A percentile compares a stretch with the other conserved stretches of the same genome.
Conservation (phyloP, 1,140 invertebrate genomes). For the Propsilocerus akamusi region DNA sequence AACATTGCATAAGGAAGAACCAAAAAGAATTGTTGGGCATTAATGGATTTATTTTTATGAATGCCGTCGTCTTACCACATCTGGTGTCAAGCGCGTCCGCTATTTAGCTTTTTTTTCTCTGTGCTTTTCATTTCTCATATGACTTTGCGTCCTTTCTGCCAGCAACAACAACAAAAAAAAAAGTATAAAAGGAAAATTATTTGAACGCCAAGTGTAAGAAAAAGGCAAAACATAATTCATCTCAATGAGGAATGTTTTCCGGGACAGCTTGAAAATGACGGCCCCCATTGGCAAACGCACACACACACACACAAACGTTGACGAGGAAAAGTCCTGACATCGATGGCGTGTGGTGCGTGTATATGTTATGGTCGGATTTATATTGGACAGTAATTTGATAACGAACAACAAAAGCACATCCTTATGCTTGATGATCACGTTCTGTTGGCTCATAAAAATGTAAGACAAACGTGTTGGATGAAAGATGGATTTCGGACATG, state of each 20-base stretch:
- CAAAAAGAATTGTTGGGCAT: too few relatives aligned
- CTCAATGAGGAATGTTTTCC: too few relatives aligned
- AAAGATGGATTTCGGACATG: background rate
- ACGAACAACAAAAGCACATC: background rate
- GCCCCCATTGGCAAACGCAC: too few relatives aligned
- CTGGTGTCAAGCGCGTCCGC: conserved; percentile 1
- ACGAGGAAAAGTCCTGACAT: background rate
- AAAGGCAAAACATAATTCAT: background rate
- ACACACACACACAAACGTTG: background rate
- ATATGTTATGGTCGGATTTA: background rate
- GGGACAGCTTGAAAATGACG: background rate
- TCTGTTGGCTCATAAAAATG: background rate
- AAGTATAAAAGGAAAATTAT: background rate
- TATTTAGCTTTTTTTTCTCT: background rate
- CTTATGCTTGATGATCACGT: background rate
- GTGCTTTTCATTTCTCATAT: too few relatives aligned
- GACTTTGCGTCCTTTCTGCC: too few relatives aligned
- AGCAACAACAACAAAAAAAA: too few relatives aligned
- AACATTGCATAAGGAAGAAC: too few relatives aligned
- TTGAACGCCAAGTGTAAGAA: background rate
- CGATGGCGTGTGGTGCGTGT: background rate
- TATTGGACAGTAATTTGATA: conserved; percentile 3
- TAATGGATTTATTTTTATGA: conserved; percentile 2
- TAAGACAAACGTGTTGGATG: background rate
- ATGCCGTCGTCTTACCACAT: background rate